Conservation (phyloP, 1,140 invertebrate genomes). For the Listronotus oregonensis region DNA sequence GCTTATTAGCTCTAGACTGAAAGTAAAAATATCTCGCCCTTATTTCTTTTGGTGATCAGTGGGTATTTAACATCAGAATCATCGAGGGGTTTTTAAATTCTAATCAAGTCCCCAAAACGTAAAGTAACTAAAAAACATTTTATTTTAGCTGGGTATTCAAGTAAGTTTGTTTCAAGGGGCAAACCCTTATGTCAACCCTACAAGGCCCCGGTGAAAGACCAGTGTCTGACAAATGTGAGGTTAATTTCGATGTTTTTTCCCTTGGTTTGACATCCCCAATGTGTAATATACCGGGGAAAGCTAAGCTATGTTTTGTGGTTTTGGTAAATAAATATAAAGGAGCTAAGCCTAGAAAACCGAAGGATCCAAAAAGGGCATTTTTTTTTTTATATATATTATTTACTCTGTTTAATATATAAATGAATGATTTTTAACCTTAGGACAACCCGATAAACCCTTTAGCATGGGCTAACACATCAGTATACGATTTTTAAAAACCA, state of each 20-base stretch:
- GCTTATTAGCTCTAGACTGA: too few relatives aligned
- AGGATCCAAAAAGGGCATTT: conserved; percentile 47
- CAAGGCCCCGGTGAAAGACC: conserved; percentile 66
- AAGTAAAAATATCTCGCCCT: too few relatives aligned
- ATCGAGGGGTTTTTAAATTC: too few relatives aligned
- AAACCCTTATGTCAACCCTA: conserved; percentile 78
- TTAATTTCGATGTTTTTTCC: conserved; percentile 81
- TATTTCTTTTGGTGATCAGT: too few relatives aligned
- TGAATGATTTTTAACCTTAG: conserved; percentile 48
- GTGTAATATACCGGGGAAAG: conserved; percentile 85
- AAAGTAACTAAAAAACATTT: too few relatives aligned
- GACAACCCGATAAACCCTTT: conserved; percentile 79
- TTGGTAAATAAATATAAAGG: conserved; percentile 74
- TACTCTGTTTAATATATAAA: too few relatives aligned
- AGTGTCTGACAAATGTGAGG: conserved; percentile 64
- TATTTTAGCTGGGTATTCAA: conserved; percentile 75
- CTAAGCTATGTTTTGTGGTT: conserved; percentile 88
- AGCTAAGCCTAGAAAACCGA: conserved; percentile 64
- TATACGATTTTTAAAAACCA: conserved; percentile 93
- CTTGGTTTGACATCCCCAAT: conserved; percentile 83
- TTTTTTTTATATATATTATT: too few relatives aligned
- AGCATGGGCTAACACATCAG: conserved; percentile 92
- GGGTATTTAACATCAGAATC: too few relatives aligned
- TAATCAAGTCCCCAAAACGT: too few relatives aligned
- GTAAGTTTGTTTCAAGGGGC: conserved; percentile 86